Evolutionary conservation across 2,888 invertebrate genomes (phyloP).

Genomic region (Elmis aenea): DNA sequence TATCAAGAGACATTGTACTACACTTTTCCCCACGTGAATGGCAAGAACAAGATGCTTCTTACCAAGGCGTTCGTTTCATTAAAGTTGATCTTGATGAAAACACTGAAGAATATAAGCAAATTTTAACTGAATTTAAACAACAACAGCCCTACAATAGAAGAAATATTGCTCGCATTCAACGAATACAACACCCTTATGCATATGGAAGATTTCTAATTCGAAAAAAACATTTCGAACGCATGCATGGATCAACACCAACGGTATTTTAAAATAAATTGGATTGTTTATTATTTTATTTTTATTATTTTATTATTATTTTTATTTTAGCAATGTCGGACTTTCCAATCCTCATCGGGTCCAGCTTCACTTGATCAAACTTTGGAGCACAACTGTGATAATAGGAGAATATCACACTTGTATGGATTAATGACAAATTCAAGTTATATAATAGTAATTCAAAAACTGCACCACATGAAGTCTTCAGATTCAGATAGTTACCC

Average conservation of each 20-base stretch:
- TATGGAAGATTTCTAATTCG: constrained; percentile 12
- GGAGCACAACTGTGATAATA: constrained; percentile 1
- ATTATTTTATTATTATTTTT: too few species aligned
- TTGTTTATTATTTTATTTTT: too few species aligned
- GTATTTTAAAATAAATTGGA: too few species aligned
- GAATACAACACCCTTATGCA: constrained; percentile 19
- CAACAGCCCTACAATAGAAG: too few species aligned
- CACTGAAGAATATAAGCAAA: neutral
- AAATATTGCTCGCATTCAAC: too few species aligned
- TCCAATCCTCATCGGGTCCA: too few species aligned
- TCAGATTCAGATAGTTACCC: constrained; percentile 14
- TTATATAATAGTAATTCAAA: neutral
- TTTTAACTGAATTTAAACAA: neutral
- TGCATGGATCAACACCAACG: too few species aligned
- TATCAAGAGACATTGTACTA: neutral
- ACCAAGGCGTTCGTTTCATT: neutral
- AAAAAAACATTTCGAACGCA: constrained; percentile 4
- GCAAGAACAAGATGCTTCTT: neutral
- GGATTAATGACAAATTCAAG: neutral
- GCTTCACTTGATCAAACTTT: constrained; percentile 1
- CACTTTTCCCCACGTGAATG: neutral
- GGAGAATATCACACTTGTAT: neutral
- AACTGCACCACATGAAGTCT: neutral
- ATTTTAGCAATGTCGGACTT: too few species aligned
- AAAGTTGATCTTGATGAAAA: neutral